phyloP scores from a whole-genome alignment of 2,888 invertebrate species.

The Lordiphosa fenestrarum region DNA sequence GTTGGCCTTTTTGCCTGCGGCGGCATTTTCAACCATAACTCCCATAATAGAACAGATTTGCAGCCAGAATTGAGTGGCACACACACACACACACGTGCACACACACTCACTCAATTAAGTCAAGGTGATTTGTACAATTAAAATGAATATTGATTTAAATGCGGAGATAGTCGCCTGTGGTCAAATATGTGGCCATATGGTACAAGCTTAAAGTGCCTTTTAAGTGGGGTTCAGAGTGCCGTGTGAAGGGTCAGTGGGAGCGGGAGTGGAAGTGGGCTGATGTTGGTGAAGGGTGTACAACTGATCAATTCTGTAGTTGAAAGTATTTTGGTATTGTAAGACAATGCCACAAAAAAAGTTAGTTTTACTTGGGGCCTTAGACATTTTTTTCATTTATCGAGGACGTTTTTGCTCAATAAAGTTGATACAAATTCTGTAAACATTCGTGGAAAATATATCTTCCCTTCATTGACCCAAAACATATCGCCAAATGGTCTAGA shows the following conservation, averaged over 20 bases:
- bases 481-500: too few relatives aligned
- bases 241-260: conserved; percentile 13
- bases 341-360: too few relatives aligned
- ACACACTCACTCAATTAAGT: conserved; percentile 54
- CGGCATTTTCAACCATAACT: conserved; percentile 38
- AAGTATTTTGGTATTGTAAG: too few relatives aligned
- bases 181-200: conserved; percentile 34
- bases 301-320: background rate
- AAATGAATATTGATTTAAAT: conserved; percentile 70
- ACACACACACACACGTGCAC: conserved; percentile 16
- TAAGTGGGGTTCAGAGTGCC: background rate
- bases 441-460: too few relatives aligned
- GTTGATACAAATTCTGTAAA: too few relatives aligned
- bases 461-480: too few relatives aligned
- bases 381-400: too few relatives aligned
- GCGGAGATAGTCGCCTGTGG: conserved; percentile 44
- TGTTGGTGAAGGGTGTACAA: conserved; percentile 15
- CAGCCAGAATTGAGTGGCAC: conserved; percentile 51
- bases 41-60: conserved; percentile 63
- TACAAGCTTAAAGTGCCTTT: background rate
- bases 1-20: conserved; percentile 34
- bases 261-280: conserved; percentile 2
- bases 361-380: too few relatives aligned
- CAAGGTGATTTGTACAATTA: conserved; percentile 73
- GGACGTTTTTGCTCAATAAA: too few relatives aligned